Evolutionary conservation across 2,113 vertebrate genomes (phyloP), one percentile per base, ranked within the genome.

Genomic region (Heterochromis multidens): DNA sequence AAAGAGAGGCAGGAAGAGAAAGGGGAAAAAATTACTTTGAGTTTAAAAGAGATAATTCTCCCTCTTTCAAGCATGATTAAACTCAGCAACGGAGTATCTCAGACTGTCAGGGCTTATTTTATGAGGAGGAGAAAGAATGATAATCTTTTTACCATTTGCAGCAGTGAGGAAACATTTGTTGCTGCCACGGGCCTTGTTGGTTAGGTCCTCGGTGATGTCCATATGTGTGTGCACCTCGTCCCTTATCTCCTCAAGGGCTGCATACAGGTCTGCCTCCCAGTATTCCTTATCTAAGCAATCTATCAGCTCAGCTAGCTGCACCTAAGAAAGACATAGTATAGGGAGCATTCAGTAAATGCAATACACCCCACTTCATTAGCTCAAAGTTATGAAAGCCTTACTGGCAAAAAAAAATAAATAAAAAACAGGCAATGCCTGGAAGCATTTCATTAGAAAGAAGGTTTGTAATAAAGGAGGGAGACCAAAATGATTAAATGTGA

Each of bases 121-220:
- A 19, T 29, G 6, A 76, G 40, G 54, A 40, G 8, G 27, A 81
- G n/a, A 81, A 80, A 46, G 3, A 76, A 78, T 13, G 19, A 23
- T 3, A 21, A 23, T 37, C 31, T 78, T 3, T 70, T 89, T 94
- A 99, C 99, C 99, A 23, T 97, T 99, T 88, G 97, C 97, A 81
- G 97, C 97, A 6, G 97, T 96, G 84, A 99, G 97, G 92, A 97
- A 99, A 92, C 97, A 98, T 85, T 97, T 98, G 95, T 98, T 99
- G 95, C 90, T 97, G 91, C 98, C 97, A 7, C 98, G 96, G 67
- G 98, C 97, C 95, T 99, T 99, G 92, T 97, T 98, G 80, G 99
- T 99, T 65, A 99, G 96, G 77, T 99, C 99, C 85, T 99, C 99
- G 0, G 97, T 99, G 81, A 98, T 97, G 83, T 98, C 98, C 98